Base-by-base conservation (phyloP, 2,113 vertebrate genomes). In the Alligator mississippiensis region DNA sequence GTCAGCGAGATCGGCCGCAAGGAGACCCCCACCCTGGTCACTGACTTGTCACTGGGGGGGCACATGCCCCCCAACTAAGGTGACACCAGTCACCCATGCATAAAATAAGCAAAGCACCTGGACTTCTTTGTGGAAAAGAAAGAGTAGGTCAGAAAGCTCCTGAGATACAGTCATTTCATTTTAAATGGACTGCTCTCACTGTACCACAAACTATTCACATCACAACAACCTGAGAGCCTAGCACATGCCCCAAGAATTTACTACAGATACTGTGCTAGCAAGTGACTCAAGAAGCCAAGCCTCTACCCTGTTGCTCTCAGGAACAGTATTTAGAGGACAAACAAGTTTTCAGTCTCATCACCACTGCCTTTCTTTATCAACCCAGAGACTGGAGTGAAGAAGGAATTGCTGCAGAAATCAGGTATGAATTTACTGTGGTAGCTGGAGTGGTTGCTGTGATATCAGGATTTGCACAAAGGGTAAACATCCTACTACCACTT, bases 251-350 rank as follows among this genome's bases (percentile, higher is more conserved):
- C 9, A 5, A 27, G 25, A 24, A 63, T 63, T 63, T 63, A 27
- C 62, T 5, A 25, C 22, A 28, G 62, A 11, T 60, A 21, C 18
- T 21, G 59, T 47, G 47, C 47, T 47, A 47, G 54, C 80, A 34
- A 19, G 38, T 63, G 90, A 72, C 58, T 89, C 58, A 85, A 82
- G 27, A 63, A 63, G 25, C 58, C 54, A 10, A 18, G 79, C 66
- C 72, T 88, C 85, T 82, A 84, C 72, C 77, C 94, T 80, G 91
- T 57, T 78, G 81, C 77, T 86, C 78, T 74, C 38, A 17, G 64
- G 25, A 82, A 13, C 24, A 85, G 75, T 61, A 54, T 80, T 92
- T 89, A 82, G 92, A 91, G 76, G 89, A 85, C 66, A 83, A 54
- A 30, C 58, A 92, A 75, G 64, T 34, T 66, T n/a, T 60, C 63